phyloP scores from a whole-genome alignment of 2,797 vertebrate genomes.

The Neoniphon sammara region DNA sequence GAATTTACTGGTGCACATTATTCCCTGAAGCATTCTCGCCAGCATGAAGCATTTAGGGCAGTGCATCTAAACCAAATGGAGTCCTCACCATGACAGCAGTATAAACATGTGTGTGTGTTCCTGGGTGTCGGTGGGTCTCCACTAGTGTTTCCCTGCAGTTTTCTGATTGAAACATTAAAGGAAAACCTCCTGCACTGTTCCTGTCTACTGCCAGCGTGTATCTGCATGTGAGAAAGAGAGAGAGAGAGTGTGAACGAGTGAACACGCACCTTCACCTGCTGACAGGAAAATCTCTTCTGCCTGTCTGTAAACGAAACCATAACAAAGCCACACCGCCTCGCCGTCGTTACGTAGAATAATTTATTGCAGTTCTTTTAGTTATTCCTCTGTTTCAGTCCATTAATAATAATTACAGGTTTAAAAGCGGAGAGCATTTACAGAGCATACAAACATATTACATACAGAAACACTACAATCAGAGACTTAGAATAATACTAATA shows the following conservation, averaged over 20 bases:
- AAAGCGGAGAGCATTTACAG: conserved; percentile 82
- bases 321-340: background rate
- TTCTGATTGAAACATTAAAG: conserved; percentile 42
- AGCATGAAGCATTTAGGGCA: too few relatives aligned
- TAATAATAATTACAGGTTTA: conserved; percentile 81
- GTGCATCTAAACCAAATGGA: too few relatives aligned
- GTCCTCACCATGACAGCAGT: too few relatives aligned
- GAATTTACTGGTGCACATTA: too few relatives aligned
- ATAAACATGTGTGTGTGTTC: background rate
- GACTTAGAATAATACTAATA: conserved; percentile 32
- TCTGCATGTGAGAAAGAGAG: too few relatives aligned
- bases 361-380: conserved; percentile 86
- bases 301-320: conserved; percentile 11
- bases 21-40: too few relatives aligned
- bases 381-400: conserved; percentile 75
- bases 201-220: background rate
- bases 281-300: background rate
- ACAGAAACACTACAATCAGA: conserved; percentile 69
- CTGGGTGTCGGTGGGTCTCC: conserved; percentile 15
- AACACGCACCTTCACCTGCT: too few relatives aligned
- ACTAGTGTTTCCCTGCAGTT: conserved; percentile 48
- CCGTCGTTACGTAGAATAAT: conserved; percentile 83
- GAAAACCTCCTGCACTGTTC: conserved; percentile 26
- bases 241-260: background rate
- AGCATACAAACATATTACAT: conserved; percentile 74